Percentiles rank a stretch among this genome's conserved stretches.
These are phyloP conservation scores for Acanthosepion esculentum DNA, from an alignment of 2,888 invertebrate species.

Conservation along the genomic window DNA sequence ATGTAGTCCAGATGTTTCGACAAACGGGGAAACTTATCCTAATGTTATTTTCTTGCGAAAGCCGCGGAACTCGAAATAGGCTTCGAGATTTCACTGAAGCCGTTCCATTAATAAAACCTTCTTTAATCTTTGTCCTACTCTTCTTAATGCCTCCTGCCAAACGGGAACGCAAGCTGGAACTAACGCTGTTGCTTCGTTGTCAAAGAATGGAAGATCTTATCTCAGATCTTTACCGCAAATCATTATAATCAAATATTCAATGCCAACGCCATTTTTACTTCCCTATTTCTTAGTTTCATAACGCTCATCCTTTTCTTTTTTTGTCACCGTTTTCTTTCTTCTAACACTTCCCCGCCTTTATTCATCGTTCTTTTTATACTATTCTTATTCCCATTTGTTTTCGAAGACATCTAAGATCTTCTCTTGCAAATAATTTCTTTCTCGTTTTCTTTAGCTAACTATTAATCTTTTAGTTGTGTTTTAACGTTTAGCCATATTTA, in stretches of 20 bases:
- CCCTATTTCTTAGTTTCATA: background rate
- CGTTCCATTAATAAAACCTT: background rate
- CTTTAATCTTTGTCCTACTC: background rate
- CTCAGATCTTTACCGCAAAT: background rate
- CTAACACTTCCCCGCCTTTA: no score
- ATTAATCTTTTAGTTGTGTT: no score
- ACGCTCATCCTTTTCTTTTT: background rate
- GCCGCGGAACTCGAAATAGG: background rate
- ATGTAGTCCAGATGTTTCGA: background rate
- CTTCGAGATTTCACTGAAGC: background rate
- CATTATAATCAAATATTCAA: background rate
- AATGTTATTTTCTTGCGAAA: background rate
- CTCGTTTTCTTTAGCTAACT: no score
- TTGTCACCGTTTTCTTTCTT: no score
- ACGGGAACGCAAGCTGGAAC: background rate
- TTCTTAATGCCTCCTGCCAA: background rate
- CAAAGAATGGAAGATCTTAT: background rate
- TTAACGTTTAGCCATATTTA: no score
- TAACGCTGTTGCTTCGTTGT: background rate
- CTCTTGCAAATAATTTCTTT: no score
- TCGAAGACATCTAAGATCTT: no score
- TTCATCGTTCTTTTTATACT: no score
- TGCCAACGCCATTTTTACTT: background rate
- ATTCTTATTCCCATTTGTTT: no score
- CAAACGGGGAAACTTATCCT: background rate